These are phyloP conservation scores for Gadus chalcogrammus DNA, from an alignment of 2,113 vertebrate species.

Conservation along the genomic window DNA sequence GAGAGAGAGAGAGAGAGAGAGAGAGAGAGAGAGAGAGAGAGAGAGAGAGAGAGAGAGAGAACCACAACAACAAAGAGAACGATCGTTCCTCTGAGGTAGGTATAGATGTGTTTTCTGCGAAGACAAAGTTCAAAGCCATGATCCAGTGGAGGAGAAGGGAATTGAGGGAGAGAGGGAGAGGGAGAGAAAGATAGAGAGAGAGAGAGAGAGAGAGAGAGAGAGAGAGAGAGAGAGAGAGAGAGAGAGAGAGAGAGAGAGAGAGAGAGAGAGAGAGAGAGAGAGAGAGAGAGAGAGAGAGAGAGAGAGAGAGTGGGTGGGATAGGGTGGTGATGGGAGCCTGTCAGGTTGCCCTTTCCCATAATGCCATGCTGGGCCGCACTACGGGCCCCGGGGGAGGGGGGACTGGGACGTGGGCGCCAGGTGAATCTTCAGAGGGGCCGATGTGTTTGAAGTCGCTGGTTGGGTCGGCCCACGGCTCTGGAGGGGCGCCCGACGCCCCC, in stretches of 20 bases:
- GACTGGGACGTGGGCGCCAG: constrained; percentile 33
- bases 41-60: background rate
- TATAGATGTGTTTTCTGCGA: too few relatives aligned
- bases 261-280: too few relatives aligned
- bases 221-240: too few relatives aligned
- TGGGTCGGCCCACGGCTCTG: too few relatives aligned
- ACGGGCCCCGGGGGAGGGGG: constrained; percentile 51
- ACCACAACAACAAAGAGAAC: too few relatives aligned
- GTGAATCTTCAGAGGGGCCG: constrained; percentile 32
- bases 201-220: too few relatives aligned
- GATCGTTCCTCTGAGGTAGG: background rate
- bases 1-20: background rate
- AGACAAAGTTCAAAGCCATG: too few relatives aligned
- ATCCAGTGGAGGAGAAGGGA: constrained; percentile 13
- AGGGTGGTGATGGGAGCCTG: constrained; percentile 19
- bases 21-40: background rate
- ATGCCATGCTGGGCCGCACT: constrained; percentile 46
- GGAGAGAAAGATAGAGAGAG: constrained; percentile 6
- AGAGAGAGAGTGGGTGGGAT: background rate
- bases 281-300: too few relatives aligned
- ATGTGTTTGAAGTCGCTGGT: background rate
- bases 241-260: background rate
- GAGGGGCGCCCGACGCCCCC: too few relatives aligned
- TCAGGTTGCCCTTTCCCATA: constrained; percentile 48
- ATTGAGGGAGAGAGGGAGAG: constrained; percentile 21